phyloP scores from a whole-genome alignment of 2,797 vertebrate genomes.

The Delichon dasypus region DNA sequence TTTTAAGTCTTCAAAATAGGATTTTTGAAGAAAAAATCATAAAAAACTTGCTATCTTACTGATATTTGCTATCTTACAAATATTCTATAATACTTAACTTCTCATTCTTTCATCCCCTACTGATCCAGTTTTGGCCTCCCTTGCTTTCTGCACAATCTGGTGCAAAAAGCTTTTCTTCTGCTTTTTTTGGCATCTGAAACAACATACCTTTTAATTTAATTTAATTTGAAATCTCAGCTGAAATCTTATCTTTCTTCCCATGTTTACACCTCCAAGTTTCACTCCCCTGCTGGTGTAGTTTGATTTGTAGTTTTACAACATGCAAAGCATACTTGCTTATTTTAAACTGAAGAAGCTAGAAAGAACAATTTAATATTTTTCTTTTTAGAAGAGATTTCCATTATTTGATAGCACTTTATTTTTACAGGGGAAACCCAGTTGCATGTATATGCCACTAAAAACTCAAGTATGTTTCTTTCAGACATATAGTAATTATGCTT shows the following conservation, averaged over 20 bases:
- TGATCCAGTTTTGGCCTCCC: neutral
- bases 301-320: slow-evolving; percentile 5
- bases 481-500: slow-evolving; percentile 4
- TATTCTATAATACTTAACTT: neutral
- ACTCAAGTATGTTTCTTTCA: slow-evolving; percentile 7
- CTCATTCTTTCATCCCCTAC: neutral
- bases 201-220: neutral
- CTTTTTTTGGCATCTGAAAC: slow-evolving; percentile 6
- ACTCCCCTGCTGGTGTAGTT: neutral
- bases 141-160: neutral
- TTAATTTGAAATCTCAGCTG: neutral
- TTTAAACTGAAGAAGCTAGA: neutral
- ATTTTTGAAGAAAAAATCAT: neutral
- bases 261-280: neutral
- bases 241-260: neutral
- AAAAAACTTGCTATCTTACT: neutral
- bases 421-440: neutral
- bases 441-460: slow-evolving; percentile 1
- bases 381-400: neutral
- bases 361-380: neutral
- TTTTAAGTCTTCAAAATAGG: neutral
- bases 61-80: neutral
- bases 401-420: neutral
- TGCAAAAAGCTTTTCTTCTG: neutral
- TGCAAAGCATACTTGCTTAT: neutral